phyloP scores from a whole-genome alignment of 2,888 invertebrate genomes.

The Neocrepidodera transversa region DNA sequence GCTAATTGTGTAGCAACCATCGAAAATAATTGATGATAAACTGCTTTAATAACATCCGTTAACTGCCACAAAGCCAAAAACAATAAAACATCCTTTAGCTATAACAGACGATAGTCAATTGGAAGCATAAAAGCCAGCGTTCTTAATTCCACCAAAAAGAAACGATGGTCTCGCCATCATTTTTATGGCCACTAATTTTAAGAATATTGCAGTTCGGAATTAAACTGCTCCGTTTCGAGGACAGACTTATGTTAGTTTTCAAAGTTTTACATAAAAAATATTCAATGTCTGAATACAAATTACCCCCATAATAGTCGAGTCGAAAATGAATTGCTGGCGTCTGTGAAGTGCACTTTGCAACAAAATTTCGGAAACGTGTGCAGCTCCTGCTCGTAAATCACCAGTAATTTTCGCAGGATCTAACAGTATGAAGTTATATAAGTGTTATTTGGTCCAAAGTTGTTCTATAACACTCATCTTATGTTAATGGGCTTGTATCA shows the following conservation, averaged over 20 bases:
- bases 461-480: too few species aligned
- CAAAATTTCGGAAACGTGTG: conserved; percentile 7
- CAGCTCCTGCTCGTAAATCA: conserved; percentile 6
- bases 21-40: too few species aligned
- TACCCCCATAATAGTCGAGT: conserved; percentile 4
- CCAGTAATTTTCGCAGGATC: conserved; percentile 7
- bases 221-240: background rate
- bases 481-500: too few species aligned
- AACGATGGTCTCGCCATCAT: background rate
- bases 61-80: too few species aligned
- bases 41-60: too few species aligned
- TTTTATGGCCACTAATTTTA: background rate
- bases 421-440: background rate
- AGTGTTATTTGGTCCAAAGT: background rate
- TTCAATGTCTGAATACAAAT: conserved; percentile 7
- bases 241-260: background rate
- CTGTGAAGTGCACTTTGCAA: conserved; percentile 10
- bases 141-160: background rate
- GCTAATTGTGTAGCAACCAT: too few species aligned
- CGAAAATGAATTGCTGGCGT: conserved; percentile 1
- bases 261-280: conserved; percentile 1
- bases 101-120: background rate
- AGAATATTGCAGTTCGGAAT: background rate
- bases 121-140: background rate
- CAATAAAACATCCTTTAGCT: too few species aligned